A percentile compares a stretch with the other conserved stretches of the same genome.
Evolutionary conservation across 1,140 invertebrate species (phyloP).

Genomic region (Eulimnadia texana): DNA sequence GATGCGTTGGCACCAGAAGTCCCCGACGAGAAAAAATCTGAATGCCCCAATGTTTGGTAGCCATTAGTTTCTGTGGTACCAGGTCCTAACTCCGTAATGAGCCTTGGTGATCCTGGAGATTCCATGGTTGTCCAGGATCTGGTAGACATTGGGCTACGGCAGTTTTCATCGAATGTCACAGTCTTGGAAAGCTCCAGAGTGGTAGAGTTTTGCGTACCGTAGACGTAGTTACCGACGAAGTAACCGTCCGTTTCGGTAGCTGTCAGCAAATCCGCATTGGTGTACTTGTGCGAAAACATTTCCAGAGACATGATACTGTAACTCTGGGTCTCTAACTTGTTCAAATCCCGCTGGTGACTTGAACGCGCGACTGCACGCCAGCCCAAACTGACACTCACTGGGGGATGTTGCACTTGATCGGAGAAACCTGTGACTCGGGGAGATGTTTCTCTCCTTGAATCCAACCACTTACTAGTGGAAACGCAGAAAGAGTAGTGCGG

Average conservation of each 20-base stretch:
- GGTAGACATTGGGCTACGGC: slow-evolving; percentile 2
- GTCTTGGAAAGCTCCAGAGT: not conserved
- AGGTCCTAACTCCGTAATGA: not conserved
- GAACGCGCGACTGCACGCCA: not conserved
- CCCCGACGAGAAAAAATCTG: not conserved
- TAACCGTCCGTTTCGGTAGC: not conserved
- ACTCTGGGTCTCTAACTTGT: not conserved
- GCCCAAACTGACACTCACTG: no score
- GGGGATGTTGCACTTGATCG: not conserved
- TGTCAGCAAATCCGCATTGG: not conserved
- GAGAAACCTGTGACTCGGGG: not conserved
- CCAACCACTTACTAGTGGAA: not conserved
- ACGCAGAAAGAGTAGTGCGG: not conserved
- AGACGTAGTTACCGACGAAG: not conserved
- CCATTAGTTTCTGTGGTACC: not conserved
- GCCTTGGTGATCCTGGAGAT: slow-evolving; percentile 2
- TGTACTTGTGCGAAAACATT: slow-evolving; percentile 9
- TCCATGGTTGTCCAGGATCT: slow-evolving; percentile 1
- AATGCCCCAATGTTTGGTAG: not conserved
- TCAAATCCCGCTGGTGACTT: not conserved
- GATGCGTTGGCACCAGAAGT: not conserved
- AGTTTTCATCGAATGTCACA: not conserved
- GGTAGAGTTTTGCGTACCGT: not conserved
- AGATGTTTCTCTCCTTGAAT: not conserved
- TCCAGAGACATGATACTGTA: slow-evolving; percentile 2